These are phyloP conservation scores for Vimba vimba DNA, from an alignment of 2,113 vertebrate genomes.

Conservation along the genomic window DNA sequence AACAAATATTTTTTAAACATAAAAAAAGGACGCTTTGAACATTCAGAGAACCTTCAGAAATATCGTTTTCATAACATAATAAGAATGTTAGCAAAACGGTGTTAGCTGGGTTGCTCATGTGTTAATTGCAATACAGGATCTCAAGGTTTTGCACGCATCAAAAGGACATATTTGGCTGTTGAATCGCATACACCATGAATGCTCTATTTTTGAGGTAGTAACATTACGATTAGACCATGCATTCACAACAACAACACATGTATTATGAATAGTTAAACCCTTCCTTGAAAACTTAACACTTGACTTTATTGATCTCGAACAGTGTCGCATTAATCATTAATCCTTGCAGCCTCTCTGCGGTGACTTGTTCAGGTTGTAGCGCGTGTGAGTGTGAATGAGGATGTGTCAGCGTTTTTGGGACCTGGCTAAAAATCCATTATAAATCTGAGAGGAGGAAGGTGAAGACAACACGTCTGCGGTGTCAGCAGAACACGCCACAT, in stretches of 20 bases:
- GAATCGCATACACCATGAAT: too few relatives aligned
- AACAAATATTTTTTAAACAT: too few relatives aligned
- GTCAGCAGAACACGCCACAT: slow-evolving; percentile 1
- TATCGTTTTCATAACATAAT: too few relatives aligned
- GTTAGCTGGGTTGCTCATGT: too few relatives aligned
- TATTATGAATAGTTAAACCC: neutral
- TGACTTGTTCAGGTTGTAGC: neutral
- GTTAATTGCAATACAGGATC: too few relatives aligned
- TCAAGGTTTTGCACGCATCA: too few relatives aligned
- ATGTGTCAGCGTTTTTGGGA: neutral
- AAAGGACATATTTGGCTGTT: too few relatives aligned
- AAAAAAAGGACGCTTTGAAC: too few relatives aligned
- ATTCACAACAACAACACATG: neutral
- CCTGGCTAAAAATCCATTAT: slow-evolving; percentile 6
- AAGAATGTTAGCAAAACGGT: too few relatives aligned
- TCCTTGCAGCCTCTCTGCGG: neutral
- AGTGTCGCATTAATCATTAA: neutral
- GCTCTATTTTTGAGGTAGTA: too few relatives aligned
- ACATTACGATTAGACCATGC: neutral
- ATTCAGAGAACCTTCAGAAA: too few relatives aligned
- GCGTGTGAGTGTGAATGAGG: neutral
- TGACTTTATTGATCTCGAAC: neutral
- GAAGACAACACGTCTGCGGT: neutral
- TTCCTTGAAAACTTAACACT: neutral
- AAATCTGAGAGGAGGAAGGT: neutral